These are phyloP conservation scores for Polymixis lichenea DNA, from an alignment of 2,888 invertebrate genomes.

Conservation along the genomic window DNA sequence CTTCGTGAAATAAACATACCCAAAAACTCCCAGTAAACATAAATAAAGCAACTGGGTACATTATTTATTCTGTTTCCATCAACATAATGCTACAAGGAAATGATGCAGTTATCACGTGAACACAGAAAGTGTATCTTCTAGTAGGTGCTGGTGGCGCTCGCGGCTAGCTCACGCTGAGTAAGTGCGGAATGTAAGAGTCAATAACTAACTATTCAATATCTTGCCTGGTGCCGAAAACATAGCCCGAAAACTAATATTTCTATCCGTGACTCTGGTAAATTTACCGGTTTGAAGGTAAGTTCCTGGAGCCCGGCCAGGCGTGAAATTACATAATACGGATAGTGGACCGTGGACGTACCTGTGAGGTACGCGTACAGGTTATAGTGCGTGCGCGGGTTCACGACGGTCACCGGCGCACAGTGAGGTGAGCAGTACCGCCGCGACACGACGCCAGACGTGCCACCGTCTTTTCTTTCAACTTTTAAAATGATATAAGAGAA, in stretches of 20 bases:
- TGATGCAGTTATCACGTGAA: background rate
- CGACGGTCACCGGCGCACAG: background rate
- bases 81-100: background rate
- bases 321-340: conserved; percentile 38
- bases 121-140: background rate
- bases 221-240: conserved; percentile 15
- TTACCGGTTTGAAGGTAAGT: conserved; percentile 23
- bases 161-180: background rate
- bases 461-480: background rate
- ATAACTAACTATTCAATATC: conserved; percentile 43
- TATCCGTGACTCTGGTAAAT: conserved; percentile 23
- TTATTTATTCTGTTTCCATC: background rate
- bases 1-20: conserved; percentile 8
- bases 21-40: background rate
- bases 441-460: background rate
- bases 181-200: conserved; percentile 4
- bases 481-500: background rate
- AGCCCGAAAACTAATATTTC: conserved; percentile 38
- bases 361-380: background rate
- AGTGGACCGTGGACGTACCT: background rate
- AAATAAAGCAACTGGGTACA: background rate
- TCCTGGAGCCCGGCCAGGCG: conserved; percentile 27
- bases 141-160: background rate
- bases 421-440: background rate
- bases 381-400: background rate